A percentile compares a stretch with the other conserved stretches of the same genome.
Evolutionary conservation across 2,113 vertebrate genomes (phyloP).

Genomic region (Lonchura striata): DNA sequence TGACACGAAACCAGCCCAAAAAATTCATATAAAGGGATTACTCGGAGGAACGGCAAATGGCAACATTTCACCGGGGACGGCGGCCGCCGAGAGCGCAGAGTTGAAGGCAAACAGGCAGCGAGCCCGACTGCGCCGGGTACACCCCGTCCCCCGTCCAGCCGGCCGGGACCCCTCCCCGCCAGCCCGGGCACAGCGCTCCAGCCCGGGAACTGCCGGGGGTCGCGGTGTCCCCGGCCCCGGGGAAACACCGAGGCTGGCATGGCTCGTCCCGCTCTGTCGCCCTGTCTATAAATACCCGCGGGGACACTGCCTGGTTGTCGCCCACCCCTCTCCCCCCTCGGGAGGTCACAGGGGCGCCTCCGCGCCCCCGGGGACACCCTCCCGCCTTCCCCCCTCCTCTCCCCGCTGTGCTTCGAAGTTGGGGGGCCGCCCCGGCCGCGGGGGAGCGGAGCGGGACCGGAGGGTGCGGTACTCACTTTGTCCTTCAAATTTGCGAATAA

Average conservation of each 20-base stretch:
- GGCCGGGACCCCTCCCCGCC: neutral
- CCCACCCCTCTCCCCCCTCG: neutral
- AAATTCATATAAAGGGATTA: neutral
- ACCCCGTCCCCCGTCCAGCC: neutral
- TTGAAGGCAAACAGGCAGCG: conserved; percentile 1
- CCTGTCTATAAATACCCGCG: neutral
- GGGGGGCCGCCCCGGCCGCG: neutral
- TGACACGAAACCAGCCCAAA: neutral
- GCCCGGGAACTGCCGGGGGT: neutral
- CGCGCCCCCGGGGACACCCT: neutral
- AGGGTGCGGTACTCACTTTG: neutral
- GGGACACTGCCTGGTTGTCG: neutral
- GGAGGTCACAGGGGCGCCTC: neutral
- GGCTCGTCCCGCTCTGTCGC: neutral
- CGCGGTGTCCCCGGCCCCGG: neutral
- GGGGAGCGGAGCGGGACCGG: neutral
- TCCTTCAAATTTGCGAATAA: conserved; percentile 30
- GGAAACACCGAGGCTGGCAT: neutral
- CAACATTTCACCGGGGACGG: conserved; percentile 22
- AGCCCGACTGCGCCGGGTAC: neutral
- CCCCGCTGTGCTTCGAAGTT: neutral
- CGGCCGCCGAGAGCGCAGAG: neutral
- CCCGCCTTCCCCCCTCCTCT: neutral
- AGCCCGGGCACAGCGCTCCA: neutral
- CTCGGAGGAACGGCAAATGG: conserved; percentile 12